Evolutionary conservation across 2,888 invertebrate species (phyloP).

Genomic region (Hydraecia micacea): DNA sequence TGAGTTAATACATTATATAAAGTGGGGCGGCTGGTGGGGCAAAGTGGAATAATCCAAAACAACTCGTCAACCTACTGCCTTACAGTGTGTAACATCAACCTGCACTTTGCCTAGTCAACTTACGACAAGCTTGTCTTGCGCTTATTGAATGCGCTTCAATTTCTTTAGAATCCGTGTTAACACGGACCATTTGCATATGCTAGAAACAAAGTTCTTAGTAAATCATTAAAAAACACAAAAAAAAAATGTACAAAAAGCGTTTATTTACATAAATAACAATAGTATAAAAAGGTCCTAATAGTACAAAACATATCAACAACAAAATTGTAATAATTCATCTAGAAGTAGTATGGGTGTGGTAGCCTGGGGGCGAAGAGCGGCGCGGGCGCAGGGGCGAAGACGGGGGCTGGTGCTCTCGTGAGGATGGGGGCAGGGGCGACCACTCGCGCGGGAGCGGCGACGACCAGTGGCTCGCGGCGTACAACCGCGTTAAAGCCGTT

Average conservation of each 20-base stretch:
- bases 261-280: constrained; percentile 87
- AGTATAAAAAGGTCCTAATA: constrained; percentile 78
- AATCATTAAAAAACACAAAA: constrained; percentile 2
- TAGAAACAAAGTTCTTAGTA: background rate
- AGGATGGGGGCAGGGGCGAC: constrained; percentile 73
- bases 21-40: too few species aligned
- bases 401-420: constrained; percentile 70
- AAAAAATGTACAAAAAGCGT: constrained; percentile 70
- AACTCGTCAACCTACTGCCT: background rate
- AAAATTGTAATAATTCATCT: constrained; percentile 89
- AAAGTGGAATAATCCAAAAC: too few species aligned
- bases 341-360: constrained; percentile 83
- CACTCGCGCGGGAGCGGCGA: constrained; percentile 73
- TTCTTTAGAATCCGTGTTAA: background rate
- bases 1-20: background rate
- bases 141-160: too few species aligned
- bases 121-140: background rate
- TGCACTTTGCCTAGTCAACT: background rate
- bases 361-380: constrained; percentile 79
- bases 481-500: constrained; percentile 91
- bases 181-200: background rate
- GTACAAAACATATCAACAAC: constrained; percentile 80
- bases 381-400: constrained; percentile 65
- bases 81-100: background rate
- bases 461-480: constrained; percentile 87